Evolutionary conservation across 2,888 invertebrate genomes (phyloP).

Genomic region (Cephalotes varians): DNA sequence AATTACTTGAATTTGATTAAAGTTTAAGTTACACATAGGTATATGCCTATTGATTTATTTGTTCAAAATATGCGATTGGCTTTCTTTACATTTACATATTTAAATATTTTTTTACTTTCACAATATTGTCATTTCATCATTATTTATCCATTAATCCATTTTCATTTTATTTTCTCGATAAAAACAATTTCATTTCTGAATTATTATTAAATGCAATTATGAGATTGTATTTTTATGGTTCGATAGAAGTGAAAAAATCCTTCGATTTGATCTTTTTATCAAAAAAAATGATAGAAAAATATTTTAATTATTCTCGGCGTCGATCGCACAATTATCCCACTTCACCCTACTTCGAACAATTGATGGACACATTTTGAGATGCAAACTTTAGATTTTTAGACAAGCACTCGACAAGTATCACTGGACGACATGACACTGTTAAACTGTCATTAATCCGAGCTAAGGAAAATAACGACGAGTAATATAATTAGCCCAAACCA

Average conservation of each 20-base stretch:
- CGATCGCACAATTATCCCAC: conserved; percentile 15
- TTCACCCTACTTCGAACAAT: conserved; percentile 26
- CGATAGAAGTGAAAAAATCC: not conserved
- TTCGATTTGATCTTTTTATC: not conserved
- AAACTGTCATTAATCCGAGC: conserved; percentile 48
- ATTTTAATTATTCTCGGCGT: not conserved
- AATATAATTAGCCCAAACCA: conserved; percentile 49
- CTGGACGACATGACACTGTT: conserved; percentile 47
- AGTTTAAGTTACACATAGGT: not conserved
- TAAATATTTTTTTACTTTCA: not conserved
- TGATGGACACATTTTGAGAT: conserved; percentile 15
- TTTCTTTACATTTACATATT: not conserved
- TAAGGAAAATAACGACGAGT: conserved; percentile 45
- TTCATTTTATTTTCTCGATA: not conserved
- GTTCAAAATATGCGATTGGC: not conserved
- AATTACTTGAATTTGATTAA: not conserved
- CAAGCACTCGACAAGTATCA: conserved; percentile 45
- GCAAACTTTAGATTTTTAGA: conserved; percentile 20
- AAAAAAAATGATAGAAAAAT: not conserved
- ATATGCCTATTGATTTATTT: not conserved
- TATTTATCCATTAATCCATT: not conserved
- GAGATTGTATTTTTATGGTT: not conserved
- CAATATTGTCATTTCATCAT: not conserved
- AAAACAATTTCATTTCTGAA: conserved; percentile 5
- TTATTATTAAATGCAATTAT: not conserved